Evolutionary conservation across 2,797 vertebrate genomes (phyloP).

Genomic region (Microctenopoma steveboyesi): DNA sequence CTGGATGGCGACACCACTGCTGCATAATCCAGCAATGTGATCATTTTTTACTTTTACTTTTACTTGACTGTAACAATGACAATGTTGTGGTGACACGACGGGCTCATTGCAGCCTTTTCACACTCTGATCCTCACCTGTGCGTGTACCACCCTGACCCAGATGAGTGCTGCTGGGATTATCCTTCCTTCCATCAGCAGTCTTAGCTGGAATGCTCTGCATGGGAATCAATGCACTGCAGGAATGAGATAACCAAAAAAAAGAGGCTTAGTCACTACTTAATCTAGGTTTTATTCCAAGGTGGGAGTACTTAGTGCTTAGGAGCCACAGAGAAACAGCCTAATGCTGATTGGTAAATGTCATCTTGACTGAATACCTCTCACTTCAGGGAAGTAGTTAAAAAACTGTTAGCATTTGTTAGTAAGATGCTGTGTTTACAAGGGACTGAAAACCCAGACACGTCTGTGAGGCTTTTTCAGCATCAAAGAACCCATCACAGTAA

Average conservation of each 20-base stretch:
- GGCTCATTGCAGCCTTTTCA: slow-evolving; percentile 27
- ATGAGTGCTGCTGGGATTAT: slow-evolving; percentile 62
- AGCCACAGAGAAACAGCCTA: slow-evolving; percentile 35
- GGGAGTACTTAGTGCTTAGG: slow-evolving; percentile 53
- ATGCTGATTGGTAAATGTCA: slow-evolving; percentile 43
- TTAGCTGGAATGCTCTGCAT: slow-evolving; percentile 45
- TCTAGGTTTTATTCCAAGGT: slow-evolving; percentile 66
- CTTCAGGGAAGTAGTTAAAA: slow-evolving; percentile 15
- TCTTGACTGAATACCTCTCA: slow-evolving; percentile 16
- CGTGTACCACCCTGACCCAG: slow-evolving; percentile 44
- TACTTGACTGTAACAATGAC: background rate
- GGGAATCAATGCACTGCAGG: slow-evolving; percentile 59
- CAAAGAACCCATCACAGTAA: slow-evolving; percentile 51
- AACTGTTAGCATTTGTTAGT: background rate
- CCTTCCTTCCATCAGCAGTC: slow-evolving; percentile 60
- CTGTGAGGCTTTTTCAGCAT: slow-evolving; percentile 29
- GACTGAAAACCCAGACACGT: slow-evolving; percentile 16
- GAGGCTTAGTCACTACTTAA: slow-evolving; percentile 67
- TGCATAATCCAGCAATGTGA: background rate
- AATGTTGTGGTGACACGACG: slow-evolving; percentile 8
- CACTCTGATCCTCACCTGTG: slow-evolving; percentile 53
- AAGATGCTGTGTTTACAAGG: slow-evolving; percentile 28
- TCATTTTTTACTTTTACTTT: background rate
- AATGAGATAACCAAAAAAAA: slow-evolving; percentile 57
- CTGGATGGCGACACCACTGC: background rate